Evolutionary conservation across 2,888 invertebrate species (phyloP), one percentile per base, ranked within the genome.

Genomic region (Diarsia mendica): DNA sequence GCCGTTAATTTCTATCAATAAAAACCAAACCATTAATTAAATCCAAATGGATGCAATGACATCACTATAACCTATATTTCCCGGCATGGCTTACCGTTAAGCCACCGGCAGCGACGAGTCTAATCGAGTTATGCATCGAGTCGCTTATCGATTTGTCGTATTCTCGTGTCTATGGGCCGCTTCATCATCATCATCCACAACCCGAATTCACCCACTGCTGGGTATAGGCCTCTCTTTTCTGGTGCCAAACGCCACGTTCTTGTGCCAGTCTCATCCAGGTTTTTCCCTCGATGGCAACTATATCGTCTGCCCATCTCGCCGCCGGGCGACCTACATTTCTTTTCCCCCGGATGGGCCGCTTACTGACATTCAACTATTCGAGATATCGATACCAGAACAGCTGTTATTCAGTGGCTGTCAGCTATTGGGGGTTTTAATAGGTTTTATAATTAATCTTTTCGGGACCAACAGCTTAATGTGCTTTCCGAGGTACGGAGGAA

Each of bases 81-180:
- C 53, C 28, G 33, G 51, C 51, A 49, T 66, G 71, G 82, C 82
- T 77, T 77, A 82, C 77, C 71, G 67, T 48, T 64, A 67, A 81
- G 77, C 77, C 66, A 72, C 61, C 65, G 51, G 51, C 72, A 53
- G 72, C 78, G 75, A 69, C 72, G 68, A 63, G 70, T 85, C 60
- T 83, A 83, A 83, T 83, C 85, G 79, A 83, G 86, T 86, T 84
- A 84, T 61, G 70, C 74, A 75, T 81, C 79, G 67, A 83, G 77
- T 73, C 49, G 51, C 9, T 20, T 83, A 87, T 87, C 75, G 87
- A 87, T 87, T 87, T 66, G 78, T 82, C 79, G 75, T 84, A 81
- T 85, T 81, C 82, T 79, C 53, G 74, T 74, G 71, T 81, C 82
- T 67, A 71, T 64, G 75, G 74, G 77, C 69, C 75, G 78, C 61